Evolutionary conservation across 2,113 vertebrate species (phyloP), one percentile per base, ranked within the genome.

Genomic region (Hystrix cristata): DNA sequence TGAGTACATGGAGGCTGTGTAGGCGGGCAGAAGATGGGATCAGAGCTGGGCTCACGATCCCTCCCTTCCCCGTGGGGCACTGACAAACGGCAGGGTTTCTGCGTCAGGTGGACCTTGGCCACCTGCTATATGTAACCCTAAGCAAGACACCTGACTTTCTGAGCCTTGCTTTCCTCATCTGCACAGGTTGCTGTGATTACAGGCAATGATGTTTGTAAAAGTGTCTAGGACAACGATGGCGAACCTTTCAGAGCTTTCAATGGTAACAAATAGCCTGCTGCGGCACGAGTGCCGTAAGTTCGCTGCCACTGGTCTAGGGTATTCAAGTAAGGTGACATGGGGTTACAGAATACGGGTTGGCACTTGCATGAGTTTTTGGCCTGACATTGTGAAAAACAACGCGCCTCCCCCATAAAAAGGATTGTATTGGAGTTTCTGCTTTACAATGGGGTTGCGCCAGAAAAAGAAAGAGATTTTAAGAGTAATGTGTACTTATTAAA

Each of bases 1-100:
- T 0, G 99, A 99, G 96, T 99, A 99, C 98, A 99, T 99, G 0
- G 99, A 99, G 7, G 99, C 99, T 99, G 98, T 51, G 94, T 96
- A 87, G 74, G 62, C 7, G 81, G 64, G 12, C 0, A 1, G 29
- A 60, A 21, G 71, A 5, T 16, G 2, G 19, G 87, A 53, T 90
- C 90, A 84, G 90, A 69, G 62, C 14, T 19, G 48, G 25, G 18
- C 19, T 11, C 14, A 5, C 2, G 9, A 5, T 5, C 64, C 59
- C 13, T 6, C 31, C 78, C 27, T 14, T 8, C 23, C 34, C 11
- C 0, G 0, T 9, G 16, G 31, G 67, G 7, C n/a, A 38, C 48
- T 53, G 60, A 0, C 25, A 46, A 34, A 65, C 31, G 64, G 8
- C 23, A 51, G 2, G 38, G 2, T 51, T 62, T 81, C 18, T 86